phyloP scores from a whole-genome alignment of 2,797 vertebrate genomes.

The Schizothorax lantsangensis region DNA sequence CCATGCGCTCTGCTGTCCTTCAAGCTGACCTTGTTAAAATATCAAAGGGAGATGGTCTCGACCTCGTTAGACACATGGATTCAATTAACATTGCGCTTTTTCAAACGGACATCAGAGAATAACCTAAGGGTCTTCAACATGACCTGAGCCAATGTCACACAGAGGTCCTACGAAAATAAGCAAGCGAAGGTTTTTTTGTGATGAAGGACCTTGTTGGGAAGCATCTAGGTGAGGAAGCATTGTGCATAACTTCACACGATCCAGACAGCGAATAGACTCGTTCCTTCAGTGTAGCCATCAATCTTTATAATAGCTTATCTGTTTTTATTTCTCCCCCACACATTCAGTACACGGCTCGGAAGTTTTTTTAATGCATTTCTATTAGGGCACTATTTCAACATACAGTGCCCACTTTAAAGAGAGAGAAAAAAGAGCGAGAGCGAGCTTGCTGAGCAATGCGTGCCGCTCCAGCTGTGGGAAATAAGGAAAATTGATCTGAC shows the following conservation, averaged over 20 bases:
- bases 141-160: constrained; percentile 24
- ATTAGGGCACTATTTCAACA: constrained; percentile 66
- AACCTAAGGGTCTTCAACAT: constrained; percentile 6
- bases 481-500: constrained; percentile 66
- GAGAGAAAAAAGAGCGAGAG: constrained; percentile 32
- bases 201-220: constrained; percentile 32
- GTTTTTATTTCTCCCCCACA: constrained; percentile 59
- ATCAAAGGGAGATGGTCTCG: constrained; percentile 51
- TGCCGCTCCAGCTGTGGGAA: constrained; percentile 59
- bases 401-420: constrained; percentile 59
- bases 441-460: constrained; percentile 25
- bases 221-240: constrained; percentile 20
- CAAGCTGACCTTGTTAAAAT: constrained; percentile 61
- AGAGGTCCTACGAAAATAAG: constrained; percentile 40
- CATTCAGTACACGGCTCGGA: constrained; percentile 55
- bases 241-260: constrained; percentile 46
- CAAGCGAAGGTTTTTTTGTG: constrained; percentile 11
- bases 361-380: constrained; percentile 68
- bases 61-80: constrained; percentile 51
- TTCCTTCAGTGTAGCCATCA: constrained; percentile 59
- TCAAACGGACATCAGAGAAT: constrained; percentile 45
- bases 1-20: constrained; percentile 53
- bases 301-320: constrained; percentile 66
- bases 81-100: constrained; percentile 56
- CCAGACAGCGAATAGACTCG: constrained; percentile 60